phyloP scores from a whole-genome alignment of 2,113 vertebrate species.

The Esox niger region DNA sequence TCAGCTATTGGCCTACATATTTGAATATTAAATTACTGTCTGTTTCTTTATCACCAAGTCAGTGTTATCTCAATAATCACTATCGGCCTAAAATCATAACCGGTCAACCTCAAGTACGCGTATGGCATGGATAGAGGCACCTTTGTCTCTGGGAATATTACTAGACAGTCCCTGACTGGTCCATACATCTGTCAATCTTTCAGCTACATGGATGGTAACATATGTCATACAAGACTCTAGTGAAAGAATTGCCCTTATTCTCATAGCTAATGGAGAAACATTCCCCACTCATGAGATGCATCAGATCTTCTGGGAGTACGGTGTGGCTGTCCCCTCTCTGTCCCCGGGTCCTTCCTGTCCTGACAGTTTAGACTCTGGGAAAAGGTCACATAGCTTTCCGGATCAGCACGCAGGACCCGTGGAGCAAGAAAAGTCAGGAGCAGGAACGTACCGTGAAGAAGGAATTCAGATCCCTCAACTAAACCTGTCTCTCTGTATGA shows the following conservation, averaged over 20 bases:
- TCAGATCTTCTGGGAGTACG: background rate
- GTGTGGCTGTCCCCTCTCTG: slow-evolving; percentile 7
- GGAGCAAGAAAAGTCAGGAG: slow-evolving; percentile 41
- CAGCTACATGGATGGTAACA: background rate
- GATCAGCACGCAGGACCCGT: slow-evolving; percentile 28
- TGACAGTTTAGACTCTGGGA: slow-evolving; percentile 43
- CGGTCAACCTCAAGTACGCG: no score
- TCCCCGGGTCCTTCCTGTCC: slow-evolving; percentile 30
- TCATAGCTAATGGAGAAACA: background rate
- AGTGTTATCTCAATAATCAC: no score
- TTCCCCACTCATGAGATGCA: background rate
- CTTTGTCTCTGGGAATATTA: background rate
- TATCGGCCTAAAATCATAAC: no score
- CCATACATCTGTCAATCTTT: slow-evolving; percentile 4
- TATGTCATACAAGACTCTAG: background rate
- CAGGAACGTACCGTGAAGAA: background rate
- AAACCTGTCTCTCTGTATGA: slow-evolving; percentile 20
- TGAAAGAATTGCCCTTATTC: no score
- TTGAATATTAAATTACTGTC: no score
- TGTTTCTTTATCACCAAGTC: no score
- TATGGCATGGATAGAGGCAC: no score
- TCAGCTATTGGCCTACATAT: no score
- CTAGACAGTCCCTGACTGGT: background rate
- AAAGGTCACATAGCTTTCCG: slow-evolving; percentile 47
- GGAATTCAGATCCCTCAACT: slow-evolving; percentile 15